Percentiles rank a stretch among this genome's conserved stretches.
These are phyloP conservation scores for Halotydeus destructor DNA, from an alignment of 1,140 invertebrate species.

Conservation along the genomic window DNA sequence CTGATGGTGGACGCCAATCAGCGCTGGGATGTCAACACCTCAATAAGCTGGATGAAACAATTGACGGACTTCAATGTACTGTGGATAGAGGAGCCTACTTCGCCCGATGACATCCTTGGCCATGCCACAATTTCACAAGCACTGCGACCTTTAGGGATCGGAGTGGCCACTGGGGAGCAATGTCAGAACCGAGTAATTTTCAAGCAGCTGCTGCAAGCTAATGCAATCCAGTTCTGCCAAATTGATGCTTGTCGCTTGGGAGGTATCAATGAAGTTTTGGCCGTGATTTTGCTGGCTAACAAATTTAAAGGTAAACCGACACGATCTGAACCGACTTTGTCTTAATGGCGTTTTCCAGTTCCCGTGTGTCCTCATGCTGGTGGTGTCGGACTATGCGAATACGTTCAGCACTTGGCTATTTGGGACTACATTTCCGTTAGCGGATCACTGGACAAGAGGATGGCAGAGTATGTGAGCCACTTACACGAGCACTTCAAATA, in stretches of 20 bases:
- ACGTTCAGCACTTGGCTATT: conserved; percentile 73
- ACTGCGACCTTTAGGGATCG: conserved; percentile 44
- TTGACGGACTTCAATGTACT: conserved; percentile 45
- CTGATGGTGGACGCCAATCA: conserved; percentile 78
- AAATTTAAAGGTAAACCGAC: conserved; percentile 29
- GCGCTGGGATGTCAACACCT: conserved; percentile 60
- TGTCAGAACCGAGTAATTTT: conserved; percentile 76
- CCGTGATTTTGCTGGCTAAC: conserved; percentile 67
- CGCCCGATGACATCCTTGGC: conserved; percentile 67
- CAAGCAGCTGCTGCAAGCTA: conserved; percentile 63
- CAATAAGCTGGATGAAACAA: conserved; percentile 62
- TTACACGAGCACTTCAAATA: conserved; percentile 64
- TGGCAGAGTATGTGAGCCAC: conserved; percentile 70
- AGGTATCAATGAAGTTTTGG: conserved; percentile 65
- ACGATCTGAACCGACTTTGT: neutral
- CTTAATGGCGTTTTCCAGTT: conserved; percentile 31
- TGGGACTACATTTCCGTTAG: conserved; percentile 61
- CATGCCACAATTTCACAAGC: conserved; percentile 48
- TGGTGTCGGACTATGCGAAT: conserved; percentile 73
- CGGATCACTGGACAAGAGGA: conserved; percentile 40
- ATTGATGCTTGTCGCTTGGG: conserved; percentile 70
- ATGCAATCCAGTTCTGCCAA: conserved; percentile 64
- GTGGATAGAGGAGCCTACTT: conserved; percentile 87
- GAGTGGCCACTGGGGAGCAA: conserved; percentile 74
- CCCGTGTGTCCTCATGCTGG: conserved; percentile 82